These are phyloP conservation scores for Clarias gariepinus DNA, from an alignment of 2,113 vertebrate species.

Conservation along the genomic window DNA sequence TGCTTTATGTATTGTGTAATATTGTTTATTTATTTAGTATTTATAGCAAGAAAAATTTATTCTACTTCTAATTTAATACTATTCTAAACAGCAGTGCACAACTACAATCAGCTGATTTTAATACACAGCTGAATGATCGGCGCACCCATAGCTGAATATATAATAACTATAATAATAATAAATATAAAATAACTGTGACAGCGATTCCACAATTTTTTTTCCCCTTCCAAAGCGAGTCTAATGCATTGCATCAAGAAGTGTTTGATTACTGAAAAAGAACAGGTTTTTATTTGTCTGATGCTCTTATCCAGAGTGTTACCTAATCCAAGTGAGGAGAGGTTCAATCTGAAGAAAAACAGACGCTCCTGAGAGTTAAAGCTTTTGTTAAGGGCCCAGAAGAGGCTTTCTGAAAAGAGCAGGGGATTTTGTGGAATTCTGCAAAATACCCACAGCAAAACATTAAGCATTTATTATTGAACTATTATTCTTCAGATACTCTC, in stretches of 20 bases:
- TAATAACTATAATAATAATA: too few relatives aligned
- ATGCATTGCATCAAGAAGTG: not conserved
- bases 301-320: not conserved
- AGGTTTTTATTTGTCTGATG: not conserved
- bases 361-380: not conserved
- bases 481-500: not conserved
- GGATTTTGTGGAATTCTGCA: not conserved
- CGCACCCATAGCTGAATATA: not conserved
- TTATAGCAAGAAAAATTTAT: too few relatives aligned
- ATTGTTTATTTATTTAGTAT: too few relatives aligned
- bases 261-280: not conserved
- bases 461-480: not conserved
- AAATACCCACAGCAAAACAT: not conserved
- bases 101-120: too few relatives aligned
- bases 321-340: not conserved
- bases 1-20: too few relatives aligned
- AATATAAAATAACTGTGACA: not conserved
- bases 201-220: not conserved
- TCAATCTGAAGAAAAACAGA: not conserved
- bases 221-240: not conserved
- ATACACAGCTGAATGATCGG: too few relatives aligned
- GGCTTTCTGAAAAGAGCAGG: not conserved
- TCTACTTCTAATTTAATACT: too few relatives aligned
- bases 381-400: not conserved
- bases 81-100: too few relatives aligned